Conservation (phyloP, 92 coral and sea anemone genomes). For the Epizoanthus stellaris region DNA sequence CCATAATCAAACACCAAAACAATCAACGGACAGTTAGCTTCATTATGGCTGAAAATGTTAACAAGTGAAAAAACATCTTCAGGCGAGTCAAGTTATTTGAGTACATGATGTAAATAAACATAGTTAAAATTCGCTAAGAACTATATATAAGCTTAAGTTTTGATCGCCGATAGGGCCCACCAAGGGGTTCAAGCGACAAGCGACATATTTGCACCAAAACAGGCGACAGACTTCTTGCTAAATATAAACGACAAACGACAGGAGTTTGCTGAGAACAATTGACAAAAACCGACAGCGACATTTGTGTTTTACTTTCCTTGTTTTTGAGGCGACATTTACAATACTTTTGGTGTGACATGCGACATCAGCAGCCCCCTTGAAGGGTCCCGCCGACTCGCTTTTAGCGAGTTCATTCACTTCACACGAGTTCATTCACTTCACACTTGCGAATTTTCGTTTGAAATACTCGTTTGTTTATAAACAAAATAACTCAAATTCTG, state of each 20-base stretch:
- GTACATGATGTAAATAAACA: neutral
- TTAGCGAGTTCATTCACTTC: conserved; percentile 3
- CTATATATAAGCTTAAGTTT: conserved; percentile 4
- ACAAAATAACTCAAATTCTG: conserved; percentile 14
- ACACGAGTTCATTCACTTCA: conserved; percentile 6
- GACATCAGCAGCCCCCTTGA: conserved; percentile 17
- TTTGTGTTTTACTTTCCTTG: no score
- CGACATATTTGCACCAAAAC: neutral
- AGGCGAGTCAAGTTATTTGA: conserved; percentile 8
- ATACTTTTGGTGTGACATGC: conserved; percentile 12
- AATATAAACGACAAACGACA: no score
- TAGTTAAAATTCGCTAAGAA: neutral
- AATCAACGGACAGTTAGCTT: neutral
- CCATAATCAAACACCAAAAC: conserved; percentile 5
- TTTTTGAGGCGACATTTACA: conserved; percentile 6
- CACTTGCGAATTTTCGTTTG: conserved; percentile 12
- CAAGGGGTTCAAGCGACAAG: neutral
- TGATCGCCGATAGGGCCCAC: neutral
- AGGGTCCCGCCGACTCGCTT: neutral
- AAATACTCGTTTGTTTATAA: neutral
- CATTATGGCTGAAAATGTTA: neutral
- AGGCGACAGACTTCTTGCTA: no score
- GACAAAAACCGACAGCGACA: conserved; percentile 2
- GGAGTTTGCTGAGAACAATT: no score
- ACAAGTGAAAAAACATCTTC: conserved; percentile 5